Percentiles rank a stretch among this genome's conserved stretches.
phyloP scores from a whole-genome alignment of 1,140 invertebrate genomes.

The Drosophila ogumai region DNA sequence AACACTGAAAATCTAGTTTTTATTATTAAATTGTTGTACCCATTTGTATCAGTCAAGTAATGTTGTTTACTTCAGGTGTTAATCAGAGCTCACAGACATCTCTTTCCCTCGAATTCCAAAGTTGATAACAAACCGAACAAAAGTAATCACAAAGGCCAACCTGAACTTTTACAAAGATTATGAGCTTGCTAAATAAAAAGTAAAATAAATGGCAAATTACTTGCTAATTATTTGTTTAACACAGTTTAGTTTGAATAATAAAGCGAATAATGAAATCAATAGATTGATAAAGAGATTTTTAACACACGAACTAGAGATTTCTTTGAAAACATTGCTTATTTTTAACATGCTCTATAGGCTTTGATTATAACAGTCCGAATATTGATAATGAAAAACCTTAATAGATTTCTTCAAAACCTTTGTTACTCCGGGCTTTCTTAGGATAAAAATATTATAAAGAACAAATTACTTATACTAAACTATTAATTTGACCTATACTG shows the following conservation, averaged over 20 bases:
- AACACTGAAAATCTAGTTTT: not conserved
- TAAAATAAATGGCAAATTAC: not conserved
- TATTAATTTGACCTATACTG: conserved; percentile 10
- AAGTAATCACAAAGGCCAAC: not conserved
- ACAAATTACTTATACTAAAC: not conserved
- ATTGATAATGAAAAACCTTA: not conserved
- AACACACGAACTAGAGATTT: not conserved
- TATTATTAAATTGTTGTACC: not conserved
- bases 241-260: not conserved
- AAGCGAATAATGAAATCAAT: not conserved
- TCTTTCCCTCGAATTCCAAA: conserved; percentile 1
- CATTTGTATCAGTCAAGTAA: not conserved
- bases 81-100: conserved; percentile 4
- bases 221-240: not conserved
- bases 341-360: not conserved
- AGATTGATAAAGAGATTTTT: not conserved
- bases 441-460: not conserved
- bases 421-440: not conserved
- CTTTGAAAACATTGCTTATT: too few species aligned
- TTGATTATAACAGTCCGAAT: not conserved
- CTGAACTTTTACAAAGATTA: not conserved
- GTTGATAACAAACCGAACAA: conserved; percentile 8
- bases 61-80: conserved; percentile 4
- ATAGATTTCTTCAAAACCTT: not conserved
- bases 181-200: conserved; percentile 1